Percentiles rank a stretch among this genome's conserved stretches.
phyloP scores from a whole-genome alignment of 2,888 invertebrate species.

The Drosophila diplacantha region DNA sequence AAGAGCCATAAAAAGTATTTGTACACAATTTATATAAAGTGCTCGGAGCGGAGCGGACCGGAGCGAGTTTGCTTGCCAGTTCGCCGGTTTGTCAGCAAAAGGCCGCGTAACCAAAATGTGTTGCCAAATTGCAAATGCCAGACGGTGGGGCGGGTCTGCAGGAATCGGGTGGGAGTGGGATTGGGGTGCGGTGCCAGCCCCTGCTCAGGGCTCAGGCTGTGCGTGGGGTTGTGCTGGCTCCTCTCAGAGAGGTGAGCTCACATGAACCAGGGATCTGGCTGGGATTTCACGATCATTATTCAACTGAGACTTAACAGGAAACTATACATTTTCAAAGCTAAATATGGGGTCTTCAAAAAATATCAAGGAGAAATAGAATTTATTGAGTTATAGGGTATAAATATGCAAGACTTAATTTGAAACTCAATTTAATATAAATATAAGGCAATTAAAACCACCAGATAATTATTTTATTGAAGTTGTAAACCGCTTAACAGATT shows the following conservation, averaged over 20 bases:
- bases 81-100: constrained; percentile 30
- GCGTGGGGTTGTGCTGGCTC: constrained; percentile 50
- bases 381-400: too few species aligned
- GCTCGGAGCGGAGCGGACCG: constrained; percentile 46
- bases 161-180: background rate
- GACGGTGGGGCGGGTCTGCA: constrained; percentile 20
- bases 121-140: constrained; percentile 68
- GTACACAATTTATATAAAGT: constrained; percentile 71
- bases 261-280: constrained; percentile 10
- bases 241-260: constrained; percentile 36
- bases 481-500: too few species aligned
- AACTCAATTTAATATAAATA: too few species aligned
- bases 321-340: background rate
- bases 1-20: constrained; percentile 66
- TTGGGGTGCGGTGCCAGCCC: background rate
- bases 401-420: too few species aligned
- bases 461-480: too few species aligned
- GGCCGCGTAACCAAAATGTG: constrained; percentile 67
- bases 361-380: too few species aligned
- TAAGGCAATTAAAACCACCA: too few species aligned
- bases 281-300: constrained; percentile 1
- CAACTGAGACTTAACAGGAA: background rate
- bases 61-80: constrained; percentile 26
- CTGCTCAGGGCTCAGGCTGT: constrained; percentile 37
- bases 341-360: too few species aligned